Evolutionary conservation across 2,888 invertebrate species (phyloP).

Genomic region (Aporophyla nigra): DNA sequence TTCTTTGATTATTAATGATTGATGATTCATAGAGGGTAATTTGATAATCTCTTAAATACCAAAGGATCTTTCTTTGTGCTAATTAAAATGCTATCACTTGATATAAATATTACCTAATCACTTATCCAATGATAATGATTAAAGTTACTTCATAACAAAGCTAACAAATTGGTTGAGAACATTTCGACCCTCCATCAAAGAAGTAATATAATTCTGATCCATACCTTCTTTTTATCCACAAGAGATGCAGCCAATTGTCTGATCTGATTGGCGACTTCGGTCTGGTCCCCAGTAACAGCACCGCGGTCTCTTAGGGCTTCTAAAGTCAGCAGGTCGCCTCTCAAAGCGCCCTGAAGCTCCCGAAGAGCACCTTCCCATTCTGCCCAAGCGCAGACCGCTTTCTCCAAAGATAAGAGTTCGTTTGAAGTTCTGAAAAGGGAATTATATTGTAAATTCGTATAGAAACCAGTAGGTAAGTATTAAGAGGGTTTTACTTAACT

Average conservation of each 20-base stretch:
- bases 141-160: too few relatives aligned
- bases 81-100: conserved; percentile 7
- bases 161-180: too few relatives aligned
- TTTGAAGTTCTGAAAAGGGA: conserved; percentile 92
- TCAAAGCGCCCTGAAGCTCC: conserved; percentile 94
- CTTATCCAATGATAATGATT: too few relatives aligned
- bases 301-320: conserved; percentile 90
- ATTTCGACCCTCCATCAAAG: too few relatives aligned
- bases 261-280: conserved; percentile 90
- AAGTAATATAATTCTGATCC: background rate
- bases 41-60: background rate
- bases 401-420: conserved; percentile 93
- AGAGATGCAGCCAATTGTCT: conserved; percentile 91
- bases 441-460: background rate
- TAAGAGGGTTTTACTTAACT: too few relatives aligned
- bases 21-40: background rate
- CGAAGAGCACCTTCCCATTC: conserved; percentile 94
- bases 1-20: background rate
- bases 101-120: background rate
- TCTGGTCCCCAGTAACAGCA: conserved; percentile 90
- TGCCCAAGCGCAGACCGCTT: conserved; percentile 93
- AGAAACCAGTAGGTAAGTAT: too few relatives aligned
- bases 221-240: conserved; percentile 88
- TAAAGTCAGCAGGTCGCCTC: conserved; percentile 92
- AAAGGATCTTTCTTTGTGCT: background rate